Conservation (phyloP, 2,797 vertebrate genomes). For the Clarias laeviceps region DNA sequence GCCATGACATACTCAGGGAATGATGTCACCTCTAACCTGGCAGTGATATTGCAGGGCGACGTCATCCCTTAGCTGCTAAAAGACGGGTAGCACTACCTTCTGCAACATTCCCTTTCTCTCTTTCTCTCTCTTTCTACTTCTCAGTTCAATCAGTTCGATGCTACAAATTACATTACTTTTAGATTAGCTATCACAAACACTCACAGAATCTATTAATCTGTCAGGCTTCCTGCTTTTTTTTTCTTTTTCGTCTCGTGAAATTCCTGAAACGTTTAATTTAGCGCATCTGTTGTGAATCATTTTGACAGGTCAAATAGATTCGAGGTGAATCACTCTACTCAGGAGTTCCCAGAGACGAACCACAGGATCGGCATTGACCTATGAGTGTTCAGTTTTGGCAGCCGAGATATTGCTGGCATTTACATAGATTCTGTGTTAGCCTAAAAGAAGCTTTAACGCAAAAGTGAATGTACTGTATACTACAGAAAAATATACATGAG, state of each 20-base stretch:
- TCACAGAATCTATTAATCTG: background rate
- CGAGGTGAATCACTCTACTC: constrained; percentile 30
- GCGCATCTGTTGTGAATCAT: constrained; percentile 11
- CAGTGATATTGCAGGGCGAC: constrained; percentile 59
- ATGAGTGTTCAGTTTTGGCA: constrained; percentile 16
- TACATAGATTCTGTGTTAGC: background rate
- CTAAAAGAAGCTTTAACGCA: background rate
- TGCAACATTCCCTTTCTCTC: background rate
- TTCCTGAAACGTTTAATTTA: too few relatives aligned
- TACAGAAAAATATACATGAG: background rate
- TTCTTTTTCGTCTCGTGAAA: background rate
- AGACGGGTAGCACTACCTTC: constrained; percentile 20
- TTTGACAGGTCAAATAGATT: constrained; percentile 10
- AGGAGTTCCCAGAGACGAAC: background rate
- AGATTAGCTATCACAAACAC: background rate
- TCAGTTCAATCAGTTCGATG: background rate
- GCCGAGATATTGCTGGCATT: constrained; percentile 5
- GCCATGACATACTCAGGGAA: constrained; percentile 47
- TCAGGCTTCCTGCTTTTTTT: background rate
- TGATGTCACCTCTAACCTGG: constrained; percentile 62
- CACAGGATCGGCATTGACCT: constrained; percentile 14
- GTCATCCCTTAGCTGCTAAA: constrained; percentile 55
- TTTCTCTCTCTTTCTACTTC: constrained; percentile 3
- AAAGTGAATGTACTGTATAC: background rate
- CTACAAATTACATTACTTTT: background rate